Conservation (phyloP, 2,888 invertebrate species). For the Arctia plantaginis region DNA sequence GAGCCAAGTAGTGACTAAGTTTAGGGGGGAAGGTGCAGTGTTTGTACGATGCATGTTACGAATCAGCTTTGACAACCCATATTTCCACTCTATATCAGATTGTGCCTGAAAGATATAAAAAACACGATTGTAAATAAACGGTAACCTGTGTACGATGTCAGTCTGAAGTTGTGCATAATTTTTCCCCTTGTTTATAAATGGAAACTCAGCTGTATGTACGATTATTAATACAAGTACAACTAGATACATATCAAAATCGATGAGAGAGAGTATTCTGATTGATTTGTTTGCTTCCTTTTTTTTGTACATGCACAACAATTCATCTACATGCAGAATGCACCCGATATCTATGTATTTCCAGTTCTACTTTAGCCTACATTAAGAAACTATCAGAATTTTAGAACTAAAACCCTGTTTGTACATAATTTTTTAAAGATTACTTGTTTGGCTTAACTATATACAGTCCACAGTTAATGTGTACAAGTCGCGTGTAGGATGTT, state of each 20-base stretch:
- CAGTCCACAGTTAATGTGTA: neutral
- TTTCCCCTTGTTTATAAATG: neutral
- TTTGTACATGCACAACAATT: too few relatives aligned
- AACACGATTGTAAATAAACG: slow-evolving; percentile 28
- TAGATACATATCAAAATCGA: neutral
- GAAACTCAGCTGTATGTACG: neutral
- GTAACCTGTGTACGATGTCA: neutral
- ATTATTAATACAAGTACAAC: neutral
- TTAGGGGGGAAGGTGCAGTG: slow-evolving; percentile 98
- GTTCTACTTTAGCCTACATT: neutral
- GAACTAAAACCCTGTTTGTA: neutral
- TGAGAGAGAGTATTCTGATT: neutral
- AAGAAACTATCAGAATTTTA: neutral
- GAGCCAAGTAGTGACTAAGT: slow-evolving; percentile 97
- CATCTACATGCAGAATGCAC: neutral
- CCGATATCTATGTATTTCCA: neutral
- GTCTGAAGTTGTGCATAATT: neutral
- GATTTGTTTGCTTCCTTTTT: too few relatives aligned
- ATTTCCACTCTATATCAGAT: slow-evolving; percentile 99
- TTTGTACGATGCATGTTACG: slow-evolving; percentile 99
- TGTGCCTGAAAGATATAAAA: slow-evolving; percentile 91
- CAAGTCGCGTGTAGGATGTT: slow-evolving; percentile 12
- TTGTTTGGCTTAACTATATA: neutral
- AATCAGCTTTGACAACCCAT: slow-evolving; percentile 98
- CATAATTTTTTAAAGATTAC: neutral